Conservation (phyloP, 2,888 invertebrate species). For the Drosophila cyrtoloma region DNA sequence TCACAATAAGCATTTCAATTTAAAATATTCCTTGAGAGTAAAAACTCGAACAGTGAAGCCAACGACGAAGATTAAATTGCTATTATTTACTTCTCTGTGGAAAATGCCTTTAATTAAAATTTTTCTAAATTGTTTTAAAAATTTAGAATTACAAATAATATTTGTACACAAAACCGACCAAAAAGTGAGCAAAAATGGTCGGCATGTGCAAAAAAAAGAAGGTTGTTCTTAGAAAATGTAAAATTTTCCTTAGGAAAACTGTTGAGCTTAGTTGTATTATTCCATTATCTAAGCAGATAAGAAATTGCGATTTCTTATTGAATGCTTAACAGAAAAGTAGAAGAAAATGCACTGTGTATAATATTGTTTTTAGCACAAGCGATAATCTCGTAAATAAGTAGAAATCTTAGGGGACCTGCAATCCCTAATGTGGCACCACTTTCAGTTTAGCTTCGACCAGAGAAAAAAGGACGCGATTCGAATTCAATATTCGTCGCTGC, state of each 20-base stretch:
- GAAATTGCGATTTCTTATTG: background rate
- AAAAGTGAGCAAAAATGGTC: background rate
- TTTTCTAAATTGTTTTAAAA: background rate
- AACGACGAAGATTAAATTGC: background rate
- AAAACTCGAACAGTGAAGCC: background rate
- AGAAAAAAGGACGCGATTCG: background rate
- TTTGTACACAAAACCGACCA: background rate
- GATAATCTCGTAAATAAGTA: background rate
- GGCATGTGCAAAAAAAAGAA: no score
- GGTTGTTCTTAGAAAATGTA: no score
- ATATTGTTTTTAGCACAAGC: background rate
- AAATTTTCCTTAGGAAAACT: no score
- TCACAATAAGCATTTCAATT: background rate
- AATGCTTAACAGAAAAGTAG: background rate
- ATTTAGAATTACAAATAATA: background rate
- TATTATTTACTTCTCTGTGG: background rate
- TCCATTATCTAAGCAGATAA: background rate
- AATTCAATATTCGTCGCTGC: background rate
- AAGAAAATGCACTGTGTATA: background rate
- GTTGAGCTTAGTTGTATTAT: no score
- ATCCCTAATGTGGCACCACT: background rate
- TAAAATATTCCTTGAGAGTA: background rate
- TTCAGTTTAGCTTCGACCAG: background rate
- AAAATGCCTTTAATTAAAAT: background rate
- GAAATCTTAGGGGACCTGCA: background rate